Conservation (phyloP, 1,140 invertebrate species). For the Euglossa dilemma region DNA sequence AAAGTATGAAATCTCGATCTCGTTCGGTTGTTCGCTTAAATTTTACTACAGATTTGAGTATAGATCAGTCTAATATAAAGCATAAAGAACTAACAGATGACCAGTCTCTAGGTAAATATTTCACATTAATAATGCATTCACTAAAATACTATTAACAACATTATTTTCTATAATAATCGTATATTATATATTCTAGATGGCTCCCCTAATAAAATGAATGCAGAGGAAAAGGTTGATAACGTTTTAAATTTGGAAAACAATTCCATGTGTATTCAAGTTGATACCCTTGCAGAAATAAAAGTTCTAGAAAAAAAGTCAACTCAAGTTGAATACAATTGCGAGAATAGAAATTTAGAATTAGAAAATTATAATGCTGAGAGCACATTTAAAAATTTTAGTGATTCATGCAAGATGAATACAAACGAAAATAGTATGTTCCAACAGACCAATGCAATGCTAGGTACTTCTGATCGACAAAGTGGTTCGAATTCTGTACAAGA, state of each 20-base stretch:
- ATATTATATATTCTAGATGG: conserved; percentile 31
- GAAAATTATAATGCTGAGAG: conserved; percentile 15
- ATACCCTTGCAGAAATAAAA: neutral
- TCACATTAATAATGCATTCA: neutral
- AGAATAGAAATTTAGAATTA: conserved; percentile 25
- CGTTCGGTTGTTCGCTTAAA: conserved; percentile 70
- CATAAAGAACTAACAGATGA: conserved; percentile 50
- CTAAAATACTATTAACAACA: neutral
- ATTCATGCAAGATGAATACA: conserved; percentile 63
- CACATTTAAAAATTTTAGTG: conserved; percentile 52
- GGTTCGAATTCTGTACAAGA: conserved; percentile 73
- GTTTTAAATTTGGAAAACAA: neutral
- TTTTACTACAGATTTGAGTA: conserved; percentile 75
- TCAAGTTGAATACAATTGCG: neutral
- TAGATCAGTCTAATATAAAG: conserved; percentile 61
- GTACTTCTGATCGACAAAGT: conserved; percentile 68
- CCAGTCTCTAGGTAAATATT: conserved; percentile 47
- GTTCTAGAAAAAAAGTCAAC: neutral
- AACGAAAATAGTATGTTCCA: conserved; percentile 67
- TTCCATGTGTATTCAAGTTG: neutral
- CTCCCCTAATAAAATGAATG: neutral
- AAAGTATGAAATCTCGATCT: conserved; percentile 69
- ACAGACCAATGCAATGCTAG: conserved; percentile 66
- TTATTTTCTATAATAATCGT: neutral
- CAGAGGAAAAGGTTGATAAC: conserved; percentile 6